Conservation (phyloP, 2,797 vertebrate species). For the Poeciliopsis presidionis region DNA sequence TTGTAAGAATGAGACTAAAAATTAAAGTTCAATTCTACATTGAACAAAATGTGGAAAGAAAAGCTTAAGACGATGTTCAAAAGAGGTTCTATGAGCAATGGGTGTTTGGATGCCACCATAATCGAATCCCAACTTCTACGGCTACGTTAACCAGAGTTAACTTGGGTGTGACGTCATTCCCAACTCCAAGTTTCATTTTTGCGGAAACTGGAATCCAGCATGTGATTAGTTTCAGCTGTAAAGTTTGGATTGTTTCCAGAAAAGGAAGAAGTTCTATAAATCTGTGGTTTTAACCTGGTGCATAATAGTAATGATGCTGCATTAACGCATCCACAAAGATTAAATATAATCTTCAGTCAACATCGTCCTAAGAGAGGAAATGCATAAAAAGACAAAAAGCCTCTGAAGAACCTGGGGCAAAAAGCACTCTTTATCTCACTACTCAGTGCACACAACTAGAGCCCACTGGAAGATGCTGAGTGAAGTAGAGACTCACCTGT, state of each 20-base stretch:
- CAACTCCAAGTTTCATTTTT: background rate
- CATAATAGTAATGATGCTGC: background rate
- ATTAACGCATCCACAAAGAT: slow-evolving; percentile 15
- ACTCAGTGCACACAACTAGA: slow-evolving; percentile 43
- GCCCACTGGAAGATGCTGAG: slow-evolving; percentile 54
- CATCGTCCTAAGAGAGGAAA: slow-evolving; percentile 22
- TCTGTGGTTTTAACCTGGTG: background rate
- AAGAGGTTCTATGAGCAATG: background rate
- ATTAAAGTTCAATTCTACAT: background rate
- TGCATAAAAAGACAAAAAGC: slow-evolving; percentile 20
- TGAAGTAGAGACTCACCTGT: slow-evolving; percentile 89
- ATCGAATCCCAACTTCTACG: background rate
- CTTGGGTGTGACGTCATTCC: background rate
- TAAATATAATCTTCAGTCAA: slow-evolving; percentile 36
- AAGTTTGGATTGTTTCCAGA: slow-evolving; percentile 23
- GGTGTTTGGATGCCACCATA: background rate
- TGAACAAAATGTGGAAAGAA: background rate
- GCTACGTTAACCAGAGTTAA: background rate
- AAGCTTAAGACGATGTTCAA: background rate
- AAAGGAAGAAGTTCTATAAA: slow-evolving; percentile 32
- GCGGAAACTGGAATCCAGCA: background rate
- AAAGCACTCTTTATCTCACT: slow-evolving; percentile 35
- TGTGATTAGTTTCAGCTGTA: slow-evolving; percentile 43
- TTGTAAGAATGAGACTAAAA: background rate
- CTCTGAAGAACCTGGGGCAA: slow-evolving; percentile 37